These are phyloP conservation scores for Andinoacara biseriatus DNA, from an alignment of 2,113 vertebrate genomes.

Conservation along the genomic window DNA sequence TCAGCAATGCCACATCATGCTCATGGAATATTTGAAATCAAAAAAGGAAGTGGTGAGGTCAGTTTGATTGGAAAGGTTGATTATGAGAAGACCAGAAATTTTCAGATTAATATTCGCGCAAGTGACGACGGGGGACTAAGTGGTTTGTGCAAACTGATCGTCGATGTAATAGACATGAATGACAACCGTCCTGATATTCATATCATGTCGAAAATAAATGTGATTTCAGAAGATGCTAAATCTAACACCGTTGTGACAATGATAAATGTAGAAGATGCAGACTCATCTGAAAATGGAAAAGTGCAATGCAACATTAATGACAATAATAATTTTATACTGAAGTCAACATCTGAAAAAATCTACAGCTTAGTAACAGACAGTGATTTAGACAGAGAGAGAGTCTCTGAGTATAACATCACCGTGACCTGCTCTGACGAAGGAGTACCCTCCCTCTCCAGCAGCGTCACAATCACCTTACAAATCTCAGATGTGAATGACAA, in stretches of 20 bases:
- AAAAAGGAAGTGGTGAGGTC: conserved; percentile 71
- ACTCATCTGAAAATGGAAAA: conserved; percentile 68
- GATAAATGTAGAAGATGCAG: conserved; percentile 66
- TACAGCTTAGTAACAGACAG: conserved; percentile 60
- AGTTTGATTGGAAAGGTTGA: conserved; percentile 71
- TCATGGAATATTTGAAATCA: conserved; percentile 68
- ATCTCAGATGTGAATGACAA: conserved; percentile 32
- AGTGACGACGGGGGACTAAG: conserved; percentile 75
- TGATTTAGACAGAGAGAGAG: conserved; percentile 50
- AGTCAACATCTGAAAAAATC: conserved; percentile 68
- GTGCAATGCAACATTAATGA: conserved; percentile 42
- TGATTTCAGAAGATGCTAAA: conserved; percentile 62
- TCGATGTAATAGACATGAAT: conserved; percentile 80
- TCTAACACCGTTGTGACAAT: conserved; percentile 58
- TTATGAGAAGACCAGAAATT: conserved; percentile 74
- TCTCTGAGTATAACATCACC: conserved; percentile 27
- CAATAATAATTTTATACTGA: conserved; percentile 50
- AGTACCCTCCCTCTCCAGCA: conserved; percentile 30
- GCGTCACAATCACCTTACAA: conserved; percentile 18
- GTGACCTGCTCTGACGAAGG: conserved; percentile 36
- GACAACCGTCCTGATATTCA: conserved; percentile 79
- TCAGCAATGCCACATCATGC: conserved; percentile 43
- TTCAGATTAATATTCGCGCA: conserved; percentile 75
- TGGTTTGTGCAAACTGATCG: conserved; percentile 71
- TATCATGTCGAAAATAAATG: conserved; percentile 63